Base-by-base conservation (phyloP, 1,140 invertebrate genomes). In the Metopolophium dirhodum region DNA sequence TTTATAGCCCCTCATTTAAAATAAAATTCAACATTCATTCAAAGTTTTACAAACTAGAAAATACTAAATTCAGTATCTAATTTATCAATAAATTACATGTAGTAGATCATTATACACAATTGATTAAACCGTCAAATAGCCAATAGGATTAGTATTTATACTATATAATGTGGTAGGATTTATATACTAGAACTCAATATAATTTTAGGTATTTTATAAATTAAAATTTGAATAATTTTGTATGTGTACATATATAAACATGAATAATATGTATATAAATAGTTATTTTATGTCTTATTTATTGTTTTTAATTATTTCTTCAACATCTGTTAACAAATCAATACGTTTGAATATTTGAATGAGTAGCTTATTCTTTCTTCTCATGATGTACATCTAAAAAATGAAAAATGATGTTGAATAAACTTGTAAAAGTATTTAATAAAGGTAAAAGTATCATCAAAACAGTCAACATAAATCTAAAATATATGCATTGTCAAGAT, bases 311-410 rank as follows among this genome's bases (percentile, higher is more conserved):
- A 90, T 61, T n/a, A 88, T 90, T 35, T 90, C 11, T 90, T 37
- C 37, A 61, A 41, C 35, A 90, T 9, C 2, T 37, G 88, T 61
- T 61, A 54, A 90, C 61, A 41, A 57, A 90, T 41, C 20, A 41
- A 41, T 26, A 23, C 23, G 7, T 26, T 22, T 37, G 49, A 57
- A 6, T 23, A 47, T 49, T 45, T 61, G 26, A 61, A 61, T 68
- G 30, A 18, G 83, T 94, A 77, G 14, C n/a, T 77, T 95, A 95
- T 93, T 96, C 95, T 94, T 95, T 95, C 94, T 95, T 96, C 89
- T 95, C 95, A 68, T 95, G 95, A 23, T 94, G 88, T 49, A 90
- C 94, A 94, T 95, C 95, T 95, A 95, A 82, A 94, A 89, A 94
- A 90, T 93, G 94, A 95, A 95, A 94, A 83, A 47, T 86, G 30